Base-by-base conservation (phyloP, 2,888 invertebrate genomes). In the Erannis defoliaria region DNA sequence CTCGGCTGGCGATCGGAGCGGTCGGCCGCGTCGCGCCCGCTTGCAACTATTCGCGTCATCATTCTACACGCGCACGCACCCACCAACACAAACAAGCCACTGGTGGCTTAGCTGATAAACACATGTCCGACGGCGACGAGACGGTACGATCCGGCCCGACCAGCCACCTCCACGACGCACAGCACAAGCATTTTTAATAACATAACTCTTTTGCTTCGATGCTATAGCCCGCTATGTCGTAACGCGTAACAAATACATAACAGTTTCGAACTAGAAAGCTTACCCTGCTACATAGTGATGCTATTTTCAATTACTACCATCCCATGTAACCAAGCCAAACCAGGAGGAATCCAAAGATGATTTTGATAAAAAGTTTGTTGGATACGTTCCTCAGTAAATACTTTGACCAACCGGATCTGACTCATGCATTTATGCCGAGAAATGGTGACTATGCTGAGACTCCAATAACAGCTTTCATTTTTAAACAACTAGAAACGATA, bases 31-130 rank as follows among this genome's bases (percentile, higher is more conserved):
- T 71, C 49, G 61, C 55, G 75, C 76, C 74, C 79, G 84, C 84
- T 80, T 84, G 85, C 88, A 87, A 85, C 81, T 86, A 89, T 91
- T 90, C 91, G 90, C 91, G 89, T 90, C 89, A 90, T 82, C 83
- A 80, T 81, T 82, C 84, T 81, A 85, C 87, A 89, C 88, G 85
- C 84, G 85, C 85, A 88, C 90, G 85, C 88, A 89, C 84, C 81
- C 88, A 89, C 85, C 81, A 85, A 86, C 84, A 89, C 89, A 88
- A 90, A 89, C 88, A 86, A 84, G 77, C 79, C 78, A 75, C 78
- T 76, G 80, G 70, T 77, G 76, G 56, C 66, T n/a, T 55, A 43
- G 56, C 78, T 82, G 81, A 82, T 82, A 83, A 82, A 84, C 83
- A 85, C 80, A 83, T 80, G 80, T 79, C 76, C 71, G 72, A 66